phyloP scores from a whole-genome alignment of 2,113 vertebrate genomes.

The Lepidothrix coronata region DNA sequence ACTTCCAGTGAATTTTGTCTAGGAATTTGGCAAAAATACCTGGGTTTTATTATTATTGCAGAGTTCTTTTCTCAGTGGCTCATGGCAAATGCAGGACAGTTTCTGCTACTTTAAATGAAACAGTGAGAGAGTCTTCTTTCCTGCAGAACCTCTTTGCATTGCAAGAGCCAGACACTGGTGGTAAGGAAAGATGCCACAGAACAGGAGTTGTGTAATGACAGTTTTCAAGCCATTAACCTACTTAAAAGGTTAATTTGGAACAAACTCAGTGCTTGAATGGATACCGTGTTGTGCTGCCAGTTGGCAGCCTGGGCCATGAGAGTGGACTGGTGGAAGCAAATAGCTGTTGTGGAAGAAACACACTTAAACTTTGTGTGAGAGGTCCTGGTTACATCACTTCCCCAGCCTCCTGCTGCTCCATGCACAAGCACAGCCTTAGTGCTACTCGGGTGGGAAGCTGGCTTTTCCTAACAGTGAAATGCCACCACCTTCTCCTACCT shows the following conservation, averaged over 20 bases:
- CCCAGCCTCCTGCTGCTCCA: background rate
- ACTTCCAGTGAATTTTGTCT: background rate
- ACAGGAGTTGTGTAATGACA: constrained; percentile 52
- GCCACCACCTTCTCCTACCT: background rate
- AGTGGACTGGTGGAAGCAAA: constrained; percentile 7
- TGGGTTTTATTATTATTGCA: background rate
- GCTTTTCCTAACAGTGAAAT: constrained; percentile 24
- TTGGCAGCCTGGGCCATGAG: constrained; percentile 30
- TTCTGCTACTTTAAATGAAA: background rate
- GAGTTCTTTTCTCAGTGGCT: background rate
- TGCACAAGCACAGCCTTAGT: background rate
- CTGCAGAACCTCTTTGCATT: background rate
- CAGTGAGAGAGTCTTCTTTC: background rate
- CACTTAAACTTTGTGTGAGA: constrained; percentile 21
- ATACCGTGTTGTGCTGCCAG: constrained; percentile 33
- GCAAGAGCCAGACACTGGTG: background rate
- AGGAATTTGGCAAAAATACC: background rate
- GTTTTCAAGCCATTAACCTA: constrained; percentile 63
- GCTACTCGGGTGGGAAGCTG: background rate
- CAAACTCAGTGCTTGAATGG: constrained; percentile 11
- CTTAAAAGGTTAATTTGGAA: constrained; percentile 70
- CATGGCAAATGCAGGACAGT: background rate
- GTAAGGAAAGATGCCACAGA: constrained; percentile 29
- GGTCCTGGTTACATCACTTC: background rate
- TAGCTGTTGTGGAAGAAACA: constrained; percentile 17